Evolutionary conservation across 2,113 vertebrate genomes (phyloP).

Genomic region (Percopsis transmontana): DNA sequence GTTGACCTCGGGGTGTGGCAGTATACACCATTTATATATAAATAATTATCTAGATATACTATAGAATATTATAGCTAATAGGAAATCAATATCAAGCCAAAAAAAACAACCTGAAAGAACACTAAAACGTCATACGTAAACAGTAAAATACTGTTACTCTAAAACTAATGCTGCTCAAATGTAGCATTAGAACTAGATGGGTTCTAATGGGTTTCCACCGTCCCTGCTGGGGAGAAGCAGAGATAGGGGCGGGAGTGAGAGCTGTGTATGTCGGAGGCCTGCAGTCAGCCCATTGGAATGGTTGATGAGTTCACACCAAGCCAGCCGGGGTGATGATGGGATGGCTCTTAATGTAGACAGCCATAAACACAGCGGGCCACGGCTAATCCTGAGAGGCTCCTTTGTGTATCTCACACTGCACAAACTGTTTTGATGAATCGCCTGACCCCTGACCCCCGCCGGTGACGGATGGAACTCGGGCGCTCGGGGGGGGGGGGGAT

Average conservation of each 20-base stretch:
- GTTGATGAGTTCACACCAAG: slow-evolving; percentile 76
- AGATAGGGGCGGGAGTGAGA: slow-evolving; percentile 24
- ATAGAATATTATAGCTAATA: neutral
- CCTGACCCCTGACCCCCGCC: slow-evolving; percentile 79
- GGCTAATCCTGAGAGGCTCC: slow-evolving; percentile 87
- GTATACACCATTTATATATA: no score
- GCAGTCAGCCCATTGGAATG: slow-evolving; percentile 75
- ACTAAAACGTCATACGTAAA: neutral
- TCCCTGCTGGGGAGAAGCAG: neutral
- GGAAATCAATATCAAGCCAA: neutral
- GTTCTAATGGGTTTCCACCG: neutral
- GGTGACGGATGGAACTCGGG: slow-evolving; percentile 81
- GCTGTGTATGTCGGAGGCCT: slow-evolving; percentile 17
- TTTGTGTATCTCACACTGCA: slow-evolving; percentile 87
- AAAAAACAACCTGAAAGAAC: neutral
- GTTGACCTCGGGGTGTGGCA: no score
- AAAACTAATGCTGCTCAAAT: no score
- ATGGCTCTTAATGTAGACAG: slow-evolving; percentile 82
- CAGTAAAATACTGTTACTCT: no score
- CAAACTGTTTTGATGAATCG: slow-evolving; percentile 97
- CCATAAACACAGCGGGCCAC: slow-evolving; percentile 87
- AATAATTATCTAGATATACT: no score
- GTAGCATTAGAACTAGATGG: neutral
- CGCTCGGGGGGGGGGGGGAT: slow-evolving; percentile 67
- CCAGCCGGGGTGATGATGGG: slow-evolving; percentile 62